A percentile compares a stretch with the other conserved stretches of the same genome.
Conservation (phyloP, 2,797 vertebrate species). For the Choloepus didactylus region DNA sequence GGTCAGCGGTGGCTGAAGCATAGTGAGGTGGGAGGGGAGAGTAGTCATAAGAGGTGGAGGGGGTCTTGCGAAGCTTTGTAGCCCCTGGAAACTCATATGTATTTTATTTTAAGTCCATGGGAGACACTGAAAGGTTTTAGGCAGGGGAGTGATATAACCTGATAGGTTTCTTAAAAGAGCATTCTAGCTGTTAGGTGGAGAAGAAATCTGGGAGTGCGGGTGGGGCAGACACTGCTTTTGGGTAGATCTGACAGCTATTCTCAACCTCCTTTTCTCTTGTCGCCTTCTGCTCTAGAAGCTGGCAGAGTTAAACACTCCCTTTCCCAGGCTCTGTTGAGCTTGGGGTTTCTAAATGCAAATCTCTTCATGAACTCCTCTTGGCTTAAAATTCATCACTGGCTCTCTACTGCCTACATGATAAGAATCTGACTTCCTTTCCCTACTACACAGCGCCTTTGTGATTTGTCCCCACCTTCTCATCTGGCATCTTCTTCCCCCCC, state of each 20-base stretch:
- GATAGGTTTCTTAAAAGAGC: not conserved
- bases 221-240: not conserved
- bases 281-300: not conserved
- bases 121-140: not conserved
- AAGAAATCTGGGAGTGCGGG: not conserved
- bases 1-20: not conserved
- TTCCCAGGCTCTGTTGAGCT: not conserved
- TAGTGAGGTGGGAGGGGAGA: not conserved
- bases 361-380: not conserved
- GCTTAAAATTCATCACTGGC: not conserved
- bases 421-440: not conserved
- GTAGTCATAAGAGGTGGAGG: not conserved
- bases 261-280: not conserved
- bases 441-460: no score
- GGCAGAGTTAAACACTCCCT: not conserved
- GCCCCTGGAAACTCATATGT: not conserved
- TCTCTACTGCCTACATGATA: not conserved
- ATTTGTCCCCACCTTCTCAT: not conserved
- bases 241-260: not conserved
- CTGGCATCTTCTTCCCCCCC: not conserved
- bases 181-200: not conserved
- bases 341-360: not conserved
- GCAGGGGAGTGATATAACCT: not conserved
- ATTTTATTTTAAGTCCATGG: not conserved
- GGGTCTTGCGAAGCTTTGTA: not conserved